phyloP scores from a whole-genome alignment of 2,888 invertebrate species.

The Morpho achilles region DNA sequence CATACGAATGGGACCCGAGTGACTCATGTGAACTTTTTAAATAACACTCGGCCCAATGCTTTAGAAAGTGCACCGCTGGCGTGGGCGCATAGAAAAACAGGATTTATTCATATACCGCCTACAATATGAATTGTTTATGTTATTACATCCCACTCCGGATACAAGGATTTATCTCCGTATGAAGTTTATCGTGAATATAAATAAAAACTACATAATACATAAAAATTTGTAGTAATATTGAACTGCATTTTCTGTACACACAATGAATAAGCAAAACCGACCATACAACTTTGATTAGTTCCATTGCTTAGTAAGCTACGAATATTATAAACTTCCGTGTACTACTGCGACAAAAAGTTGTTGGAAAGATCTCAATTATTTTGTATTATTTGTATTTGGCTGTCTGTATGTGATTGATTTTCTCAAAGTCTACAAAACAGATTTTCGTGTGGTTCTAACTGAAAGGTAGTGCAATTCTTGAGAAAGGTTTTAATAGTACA shows the following conservation, averaged over 20 bases:
- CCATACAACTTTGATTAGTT: constrained; percentile 8
- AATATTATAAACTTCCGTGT: constrained; percentile 1
- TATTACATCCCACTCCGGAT: constrained; percentile 38
- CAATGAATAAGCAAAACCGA: constrained; percentile 6
- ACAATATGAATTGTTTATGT: constrained; percentile 36
- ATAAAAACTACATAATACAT: too few relatives aligned
- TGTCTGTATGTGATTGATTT: too few relatives aligned
- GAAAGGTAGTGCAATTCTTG: too few relatives aligned
- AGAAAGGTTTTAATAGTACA: too few relatives aligned
- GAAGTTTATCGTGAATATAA: too few relatives aligned
- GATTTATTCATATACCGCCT: constrained; percentile 39
- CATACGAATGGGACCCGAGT: constrained; percentile 61
- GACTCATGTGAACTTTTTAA: constrained; percentile 56
- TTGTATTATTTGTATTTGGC: too few relatives aligned
- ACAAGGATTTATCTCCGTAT: constrained; percentile 1
- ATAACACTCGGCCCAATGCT: constrained; percentile 40
- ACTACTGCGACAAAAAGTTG: constrained; percentile 1
- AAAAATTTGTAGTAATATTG: too few relatives aligned
- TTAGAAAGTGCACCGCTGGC: constrained; percentile 57
- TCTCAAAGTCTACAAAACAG: too few relatives aligned
- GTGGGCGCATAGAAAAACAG: constrained; percentile 62
- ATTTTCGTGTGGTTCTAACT: too few relatives aligned
- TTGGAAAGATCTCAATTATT: too few relatives aligned
- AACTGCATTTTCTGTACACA: not conserved
- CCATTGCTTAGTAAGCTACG: not conserved